Evolutionary conservation across 2,888 invertebrate genomes (phyloP).

Genomic region (Uloborus plumipes): DNA sequence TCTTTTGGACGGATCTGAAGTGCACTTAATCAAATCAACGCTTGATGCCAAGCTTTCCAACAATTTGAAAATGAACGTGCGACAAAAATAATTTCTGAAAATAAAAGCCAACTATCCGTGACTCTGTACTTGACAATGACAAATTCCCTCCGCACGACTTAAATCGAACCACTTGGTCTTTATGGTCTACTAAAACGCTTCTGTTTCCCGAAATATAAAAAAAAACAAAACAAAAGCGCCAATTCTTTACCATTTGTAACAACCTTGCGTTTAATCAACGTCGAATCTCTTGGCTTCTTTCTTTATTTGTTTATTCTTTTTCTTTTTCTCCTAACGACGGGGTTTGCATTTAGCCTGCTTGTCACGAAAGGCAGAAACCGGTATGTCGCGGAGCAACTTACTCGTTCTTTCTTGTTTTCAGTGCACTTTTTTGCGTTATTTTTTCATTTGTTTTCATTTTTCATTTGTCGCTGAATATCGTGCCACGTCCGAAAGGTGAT

Average conservation of each 20-base stretch:
- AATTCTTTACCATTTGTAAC: neutral
- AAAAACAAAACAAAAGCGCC: neutral
- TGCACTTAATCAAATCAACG: too few species aligned
- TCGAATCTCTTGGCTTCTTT: constrained; percentile 4
- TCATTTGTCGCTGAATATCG: constrained; percentile 29
- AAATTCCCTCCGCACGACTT: too few species aligned
- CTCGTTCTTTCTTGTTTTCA: constrained; percentile 23
- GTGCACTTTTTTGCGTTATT: constrained; percentile 14
- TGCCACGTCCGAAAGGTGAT: constrained; percentile 31
- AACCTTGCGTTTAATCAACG: constrained; percentile 14
- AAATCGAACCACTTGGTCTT: too few species aligned
- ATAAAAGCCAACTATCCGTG: too few species aligned
- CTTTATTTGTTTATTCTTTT: constrained; percentile 2
- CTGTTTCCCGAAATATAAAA: too few species aligned
- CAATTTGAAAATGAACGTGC: too few species aligned
- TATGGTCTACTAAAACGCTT: too few species aligned
- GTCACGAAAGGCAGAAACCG: constrained; percentile 26
- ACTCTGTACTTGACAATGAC: too few species aligned
- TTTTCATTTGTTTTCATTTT: constrained; percentile 17
- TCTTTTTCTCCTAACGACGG: constrained; percentile 4
- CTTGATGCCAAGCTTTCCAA: too few species aligned
- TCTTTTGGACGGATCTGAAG: too few species aligned
- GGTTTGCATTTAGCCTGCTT: constrained; percentile 15
- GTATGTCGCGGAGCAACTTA: constrained; percentile 36
- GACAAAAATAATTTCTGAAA: too few species aligned